These are phyloP conservation scores for Silurus aristotelis DNA, from an alignment of 2,797 vertebrate genomes.

Conservation along the genomic window DNA sequence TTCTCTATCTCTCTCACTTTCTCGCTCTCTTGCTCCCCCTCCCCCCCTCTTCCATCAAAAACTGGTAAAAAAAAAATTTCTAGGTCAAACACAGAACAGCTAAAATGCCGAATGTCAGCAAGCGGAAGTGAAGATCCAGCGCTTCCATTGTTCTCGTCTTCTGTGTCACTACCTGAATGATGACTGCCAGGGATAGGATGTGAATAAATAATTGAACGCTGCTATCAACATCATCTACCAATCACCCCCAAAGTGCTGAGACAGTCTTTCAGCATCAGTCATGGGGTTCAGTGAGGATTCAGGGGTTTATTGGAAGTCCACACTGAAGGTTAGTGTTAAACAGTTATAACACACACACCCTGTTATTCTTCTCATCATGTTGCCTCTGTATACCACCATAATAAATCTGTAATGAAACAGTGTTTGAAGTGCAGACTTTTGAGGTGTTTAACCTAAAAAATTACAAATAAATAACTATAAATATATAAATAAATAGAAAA, in stretches of 20 bases:
- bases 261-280: constrained; percentile 37
- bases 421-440: too few relatives aligned
- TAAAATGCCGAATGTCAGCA: constrained; percentile 58
- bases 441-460: too few relatives aligned
- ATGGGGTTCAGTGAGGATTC: constrained; percentile 1
- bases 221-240: constrained; percentile 55
- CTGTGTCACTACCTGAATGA: constrained; percentile 52
- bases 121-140: constrained; percentile 40
- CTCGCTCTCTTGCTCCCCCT: not conserved
- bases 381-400: too few relatives aligned
- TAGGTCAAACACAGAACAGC: constrained; percentile 57
- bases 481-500: too few relatives aligned
- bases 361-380: too few relatives aligned
- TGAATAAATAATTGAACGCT: constrained; percentile 53
- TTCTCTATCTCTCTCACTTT: too few relatives aligned
- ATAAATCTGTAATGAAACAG: too few relatives aligned
- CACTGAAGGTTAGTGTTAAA: too few relatives aligned
- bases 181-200: constrained; percentile 29
- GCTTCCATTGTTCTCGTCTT: constrained; percentile 48
- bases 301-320: constrained; percentile 25
- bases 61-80: constrained; percentile 47
- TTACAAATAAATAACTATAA: too few relatives aligned
- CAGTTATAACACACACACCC: too few relatives aligned
- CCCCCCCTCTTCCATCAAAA: constrained; percentile 40
- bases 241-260: constrained; percentile 49